Base-by-base conservation (phyloP, 2,797 vertebrate species). In the Pogoniulus pusillus region DNA sequence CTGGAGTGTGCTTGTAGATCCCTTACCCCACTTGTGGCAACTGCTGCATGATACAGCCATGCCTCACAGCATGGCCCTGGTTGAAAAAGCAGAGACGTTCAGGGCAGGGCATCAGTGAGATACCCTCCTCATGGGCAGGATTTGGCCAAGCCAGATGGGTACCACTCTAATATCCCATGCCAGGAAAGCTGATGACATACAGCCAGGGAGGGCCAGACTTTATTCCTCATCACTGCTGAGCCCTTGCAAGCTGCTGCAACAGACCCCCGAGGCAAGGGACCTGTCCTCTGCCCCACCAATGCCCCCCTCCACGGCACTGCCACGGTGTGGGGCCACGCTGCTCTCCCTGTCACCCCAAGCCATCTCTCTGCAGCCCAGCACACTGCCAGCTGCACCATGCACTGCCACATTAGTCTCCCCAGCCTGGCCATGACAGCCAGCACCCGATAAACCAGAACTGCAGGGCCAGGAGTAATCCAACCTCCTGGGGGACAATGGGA, bases 241-340 rank as follows among this genome's bases (percentile, higher is more conserved):
- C 13, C 34, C 70, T 72, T 6, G 0, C 12, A 45, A 62, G 45
- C 20, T 80, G 45, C 51, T 3, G 3, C 69, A 75, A 68, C 47
- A 77, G 58, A 75, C 4, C 20, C 3, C 45, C 63, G 32, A 3
- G 18, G 27, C 39, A 59, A 78, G 37, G 20, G 41, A 64, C 4
- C 0, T 5, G 3, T 43, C 30, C 71, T 3, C 54, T 66, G 35
- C 19, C 32, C 35, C 37, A 51, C 8, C 51, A 58, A 10, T 1
- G 2, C 26, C 66, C 29, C 53, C 27, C 9, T 53, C 43, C 54
- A 12, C 54, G 27, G 20, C 41, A 41, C 8, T 47, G 30, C 39
- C 35, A 35, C 4, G 3, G 26, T 2, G 0, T 7, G 22, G 20
- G 6, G 2, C 6, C 69, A 60, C 2, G 0, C 11, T 39, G 60